Percentiles rank a stretch among this genome's conserved stretches.
Evolutionary conservation across 2,797 vertebrate species (phyloP).

Genomic region (Schizopygopsis pylzovi): DNA sequence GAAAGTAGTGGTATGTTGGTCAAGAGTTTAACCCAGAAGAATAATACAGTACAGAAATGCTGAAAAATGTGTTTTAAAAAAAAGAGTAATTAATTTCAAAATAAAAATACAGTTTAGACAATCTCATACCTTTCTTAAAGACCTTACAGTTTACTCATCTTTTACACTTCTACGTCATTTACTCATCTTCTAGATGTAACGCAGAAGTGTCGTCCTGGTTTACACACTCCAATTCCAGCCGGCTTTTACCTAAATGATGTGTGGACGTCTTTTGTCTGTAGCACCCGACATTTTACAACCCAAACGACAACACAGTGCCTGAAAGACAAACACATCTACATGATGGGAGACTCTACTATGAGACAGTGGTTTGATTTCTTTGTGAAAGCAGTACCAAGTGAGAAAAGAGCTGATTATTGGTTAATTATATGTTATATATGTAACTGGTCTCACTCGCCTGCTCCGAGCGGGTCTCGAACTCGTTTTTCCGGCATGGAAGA

Average conservation of each 20-base stretch:
- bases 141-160: neutral
- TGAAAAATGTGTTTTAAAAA: neutral
- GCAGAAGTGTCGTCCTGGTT: conserved; percentile 49
- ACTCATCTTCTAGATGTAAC: neutral
- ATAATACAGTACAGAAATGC: neutral
- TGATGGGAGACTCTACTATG: no score
- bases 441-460: no score
- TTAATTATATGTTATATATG: neutral
- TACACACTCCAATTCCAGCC: conserved; percentile 61
- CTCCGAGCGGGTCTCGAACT: no score
- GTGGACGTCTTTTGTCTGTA: conserved; percentile 51
- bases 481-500: no score
- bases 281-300: no score
- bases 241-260: conserved; percentile 67
- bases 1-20: neutral
- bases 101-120: neutral
- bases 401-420: neutral
- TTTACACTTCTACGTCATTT: no score
- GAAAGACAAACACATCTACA: no score
- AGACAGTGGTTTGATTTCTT: no score
- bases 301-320: no score
- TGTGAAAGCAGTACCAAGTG: no score
- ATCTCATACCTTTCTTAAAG: neutral
- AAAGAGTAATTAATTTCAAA: neutral
- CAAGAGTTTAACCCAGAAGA: neutral